A percentile compares a stretch with the other conserved stretches of the same genome.
These are phyloP conservation scores for Chloroceryle amazona DNA, from an alignment of 2,797 vertebrate species.

Conservation along the genomic window DNA sequence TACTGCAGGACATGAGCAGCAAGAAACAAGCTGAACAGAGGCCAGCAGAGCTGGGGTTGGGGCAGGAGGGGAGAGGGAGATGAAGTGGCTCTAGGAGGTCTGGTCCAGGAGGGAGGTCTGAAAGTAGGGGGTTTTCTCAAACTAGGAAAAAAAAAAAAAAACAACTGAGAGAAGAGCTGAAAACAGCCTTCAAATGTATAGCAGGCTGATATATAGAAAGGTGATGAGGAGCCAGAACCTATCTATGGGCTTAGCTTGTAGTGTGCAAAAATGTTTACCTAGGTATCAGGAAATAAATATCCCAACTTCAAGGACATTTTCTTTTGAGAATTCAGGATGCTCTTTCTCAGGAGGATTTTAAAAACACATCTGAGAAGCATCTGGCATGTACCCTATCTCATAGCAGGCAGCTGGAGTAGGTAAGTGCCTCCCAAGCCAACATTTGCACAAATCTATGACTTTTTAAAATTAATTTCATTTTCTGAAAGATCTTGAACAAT, in stretches of 20 bases:
- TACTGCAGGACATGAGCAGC: neutral
- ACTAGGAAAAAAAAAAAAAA: neutral
- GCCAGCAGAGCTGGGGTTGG: neutral
- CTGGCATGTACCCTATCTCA: neutral
- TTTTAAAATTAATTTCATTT: neutral
- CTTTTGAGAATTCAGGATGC: neutral
- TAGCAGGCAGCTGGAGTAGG: neutral
- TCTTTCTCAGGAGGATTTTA: neutral
- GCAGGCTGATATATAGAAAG: neutral
- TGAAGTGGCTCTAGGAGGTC: neutral
- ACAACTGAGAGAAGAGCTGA: neutral
- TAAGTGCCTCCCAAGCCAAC: neutral
- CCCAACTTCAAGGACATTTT: neutral
- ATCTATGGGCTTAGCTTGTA: neutral
- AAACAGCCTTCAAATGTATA: neutral
- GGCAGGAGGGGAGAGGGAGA: neutral
- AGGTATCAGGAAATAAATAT: neutral
- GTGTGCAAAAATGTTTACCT: neutral
- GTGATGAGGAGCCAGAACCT: neutral
- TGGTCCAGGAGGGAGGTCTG: neutral
- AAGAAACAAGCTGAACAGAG: neutral
- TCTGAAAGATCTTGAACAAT: neutral
- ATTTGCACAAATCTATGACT: rapidly evolving
- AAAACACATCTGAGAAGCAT: neutral
- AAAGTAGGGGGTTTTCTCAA: neutral